phyloP scores from a whole-genome alignment of 1,140 invertebrate genomes.

The Teleopsis dalmanni region DNA sequence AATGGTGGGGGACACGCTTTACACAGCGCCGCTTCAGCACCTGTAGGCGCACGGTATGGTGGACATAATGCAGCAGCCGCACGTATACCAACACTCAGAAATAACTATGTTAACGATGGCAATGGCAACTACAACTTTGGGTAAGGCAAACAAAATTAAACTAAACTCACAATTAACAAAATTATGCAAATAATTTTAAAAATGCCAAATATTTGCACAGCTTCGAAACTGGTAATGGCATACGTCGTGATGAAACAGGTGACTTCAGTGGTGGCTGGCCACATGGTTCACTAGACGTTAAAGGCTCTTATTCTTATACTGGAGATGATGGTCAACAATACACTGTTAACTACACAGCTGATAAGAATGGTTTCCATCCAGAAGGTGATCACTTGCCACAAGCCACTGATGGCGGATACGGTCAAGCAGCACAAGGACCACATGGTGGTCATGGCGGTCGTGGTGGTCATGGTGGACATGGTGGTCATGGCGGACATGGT shows the following conservation, averaged over 20 bases:
- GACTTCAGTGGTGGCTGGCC: slow-evolving; percentile 46
- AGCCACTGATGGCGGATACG: not conserved
- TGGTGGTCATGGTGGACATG: not conserved
- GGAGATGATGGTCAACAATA: slow-evolving; percentile 56
- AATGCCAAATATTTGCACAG: slow-evolving; percentile 42
- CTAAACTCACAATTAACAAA: not conserved
- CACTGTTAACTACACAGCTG: slow-evolving; percentile 62
- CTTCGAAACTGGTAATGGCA: slow-evolving; percentile 55
- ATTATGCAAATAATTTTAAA: not conserved
- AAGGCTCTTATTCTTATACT: slow-evolving; percentile 55
- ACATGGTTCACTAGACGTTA: slow-evolving; percentile 51
- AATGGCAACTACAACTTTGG: slow-evolving; percentile 54
- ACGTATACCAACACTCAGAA: slow-evolving; percentile 49
- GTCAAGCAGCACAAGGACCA: not conserved
- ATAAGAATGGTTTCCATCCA: slow-evolving; percentile 52
- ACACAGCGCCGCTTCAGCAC: slow-evolving; percentile 4
- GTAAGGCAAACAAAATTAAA: slow-evolving; percentile 31
- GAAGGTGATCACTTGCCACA: slow-evolving; percentile 67
- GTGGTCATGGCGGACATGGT: not conserved
- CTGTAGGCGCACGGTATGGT: slow-evolving; percentile 6
- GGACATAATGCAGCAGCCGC: slow-evolving; percentile 16
- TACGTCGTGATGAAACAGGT: slow-evolving; percentile 49
- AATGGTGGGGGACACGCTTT: slow-evolving; percentile 11
- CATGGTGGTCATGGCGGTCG: not conserved
- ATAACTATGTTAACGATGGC: slow-evolving; percentile 48